These are phyloP conservation scores for Leptonema lineaticorne DNA, from an alignment of 1,140 invertebrate genomes.

Conservation along the genomic window DNA sequence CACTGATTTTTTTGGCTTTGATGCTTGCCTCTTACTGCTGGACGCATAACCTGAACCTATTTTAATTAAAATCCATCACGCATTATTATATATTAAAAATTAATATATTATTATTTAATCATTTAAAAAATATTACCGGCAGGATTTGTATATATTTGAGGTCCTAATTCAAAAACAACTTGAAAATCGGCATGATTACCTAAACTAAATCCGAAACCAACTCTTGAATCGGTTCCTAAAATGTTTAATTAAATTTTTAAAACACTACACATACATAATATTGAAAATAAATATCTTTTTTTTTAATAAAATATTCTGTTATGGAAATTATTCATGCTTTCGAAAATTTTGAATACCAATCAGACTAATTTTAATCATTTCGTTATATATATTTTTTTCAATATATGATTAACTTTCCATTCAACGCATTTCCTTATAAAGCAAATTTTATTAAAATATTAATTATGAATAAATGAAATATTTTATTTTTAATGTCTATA, in stretches of 20 bases:
- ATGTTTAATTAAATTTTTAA: constrained; percentile 17
- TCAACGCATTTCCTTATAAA: too few species aligned
- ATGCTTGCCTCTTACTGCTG: constrained; percentile 33
- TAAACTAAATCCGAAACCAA: constrained; percentile 76
- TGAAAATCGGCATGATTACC: constrained; percentile 81
- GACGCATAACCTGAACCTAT: constrained; percentile 32
- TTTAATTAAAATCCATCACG: too few species aligned
- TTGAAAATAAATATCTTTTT: not conserved
- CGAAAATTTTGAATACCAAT: too few species aligned
- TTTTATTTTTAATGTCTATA: too few species aligned
- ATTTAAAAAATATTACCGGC: constrained; percentile 50
- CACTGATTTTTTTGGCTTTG: not conserved
- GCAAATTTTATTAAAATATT: too few species aligned
- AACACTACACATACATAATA: not conserved
- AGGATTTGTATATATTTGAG: constrained; percentile 68
- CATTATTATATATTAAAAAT: not conserved
- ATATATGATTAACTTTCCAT: too few species aligned
- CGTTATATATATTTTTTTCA: too few species aligned
- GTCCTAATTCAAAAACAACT: constrained; percentile 72
- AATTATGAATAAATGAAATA: too few species aligned
- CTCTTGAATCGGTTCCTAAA: constrained; percentile 75
- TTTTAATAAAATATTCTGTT: too few species aligned
- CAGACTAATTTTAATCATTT: too few species aligned
- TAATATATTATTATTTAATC: constrained; percentile 8
- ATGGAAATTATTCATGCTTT: too few species aligned